Percentiles rank a stretch among this genome's conserved stretches.
phyloP scores from a whole-genome alignment of 2,888 invertebrate species.

The Marasmarcha lunaedactyla region DNA sequence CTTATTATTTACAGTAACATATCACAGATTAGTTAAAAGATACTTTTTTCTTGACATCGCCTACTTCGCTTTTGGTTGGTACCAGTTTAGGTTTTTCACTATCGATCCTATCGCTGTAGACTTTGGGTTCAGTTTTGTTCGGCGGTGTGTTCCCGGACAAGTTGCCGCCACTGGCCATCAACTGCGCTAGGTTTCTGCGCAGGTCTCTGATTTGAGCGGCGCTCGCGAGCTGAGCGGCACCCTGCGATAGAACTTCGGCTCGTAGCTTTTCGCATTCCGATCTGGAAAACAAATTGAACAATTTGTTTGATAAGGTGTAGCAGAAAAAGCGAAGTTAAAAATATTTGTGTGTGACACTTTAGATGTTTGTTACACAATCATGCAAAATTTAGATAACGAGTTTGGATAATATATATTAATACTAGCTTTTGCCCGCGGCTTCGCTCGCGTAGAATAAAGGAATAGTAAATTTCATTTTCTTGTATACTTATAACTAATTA shows the following conservation, averaged over 20 bases:
- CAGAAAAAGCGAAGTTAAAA: too few species aligned
- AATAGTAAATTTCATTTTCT: too few species aligned
- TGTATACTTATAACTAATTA: too few species aligned
- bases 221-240: constrained; percentile 45
- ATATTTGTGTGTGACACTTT: too few species aligned
- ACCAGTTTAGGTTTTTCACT: constrained; percentile 18
- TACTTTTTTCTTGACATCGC: constrained; percentile 56
- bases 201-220: constrained; percentile 46
- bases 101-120: constrained; percentile 19
- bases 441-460: too few species aligned
- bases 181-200: constrained; percentile 37
- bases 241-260: constrained; percentile 40
- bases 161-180: constrained; percentile 17
- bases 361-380: too few species aligned
- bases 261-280: constrained; percentile 44
- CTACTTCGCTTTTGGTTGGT: constrained; percentile 10
- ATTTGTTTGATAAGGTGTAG: background rate
- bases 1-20: background rate
- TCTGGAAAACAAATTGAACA: constrained; percentile 21
- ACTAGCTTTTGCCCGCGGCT: too few species aligned
- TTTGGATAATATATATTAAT: too few species aligned
- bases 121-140: constrained; percentile 1
- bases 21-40: constrained; percentile 30
- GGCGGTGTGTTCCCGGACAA: constrained; percentile 5
- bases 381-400: too few species aligned